Conservation (phyloP, 2,888 invertebrate species). For the Protophormia terraenovae region DNA sequence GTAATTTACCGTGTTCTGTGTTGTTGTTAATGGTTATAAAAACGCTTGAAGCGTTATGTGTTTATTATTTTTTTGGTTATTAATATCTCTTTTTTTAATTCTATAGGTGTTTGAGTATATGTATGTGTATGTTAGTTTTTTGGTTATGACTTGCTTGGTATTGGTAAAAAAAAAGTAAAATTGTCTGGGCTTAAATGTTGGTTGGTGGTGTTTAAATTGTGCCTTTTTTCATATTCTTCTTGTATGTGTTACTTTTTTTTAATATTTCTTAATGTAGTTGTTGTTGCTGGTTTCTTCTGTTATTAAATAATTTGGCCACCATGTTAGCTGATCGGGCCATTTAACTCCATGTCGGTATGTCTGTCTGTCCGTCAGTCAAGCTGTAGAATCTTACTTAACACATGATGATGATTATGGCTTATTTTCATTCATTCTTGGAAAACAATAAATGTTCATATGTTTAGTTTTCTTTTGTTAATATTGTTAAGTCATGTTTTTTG, state of each 20-base stretch:
- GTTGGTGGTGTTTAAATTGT: slow-evolving; percentile 58
- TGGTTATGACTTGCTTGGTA: slow-evolving; percentile 3
- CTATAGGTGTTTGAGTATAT: not conserved
- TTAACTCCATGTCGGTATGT: slow-evolving; percentile 70
- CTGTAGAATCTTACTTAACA: slow-evolving; percentile 32
- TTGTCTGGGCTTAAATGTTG: slow-evolving; percentile 21
- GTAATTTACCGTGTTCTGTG: slow-evolving; percentile 58
- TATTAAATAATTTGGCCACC: slow-evolving; percentile 73
- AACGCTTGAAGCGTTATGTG: slow-evolving; percentile 71
- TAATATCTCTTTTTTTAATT: slow-evolving; percentile 59
- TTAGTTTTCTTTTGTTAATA: slow-evolving; percentile 23
- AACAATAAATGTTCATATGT: slow-evolving; percentile 60
- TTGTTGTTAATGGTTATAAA: slow-evolving; percentile 69
- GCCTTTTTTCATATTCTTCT: slow-evolving; percentile 16
- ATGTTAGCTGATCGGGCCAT: slow-evolving; percentile 73
- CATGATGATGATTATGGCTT: slow-evolving; percentile 76
- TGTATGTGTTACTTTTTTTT: slow-evolving; percentile 40
- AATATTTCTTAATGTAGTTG: not conserved
- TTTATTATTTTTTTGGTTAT: slow-evolving; percentile 65
- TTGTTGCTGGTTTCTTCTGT: slow-evolving; percentile 13
- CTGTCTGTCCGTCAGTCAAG: slow-evolving; percentile 59
- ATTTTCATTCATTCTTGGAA: slow-evolving; percentile 76
- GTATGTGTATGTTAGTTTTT: not conserved
- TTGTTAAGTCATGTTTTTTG: slow-evolving; percentile 59
- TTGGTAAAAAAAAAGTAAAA: slow-evolving; percentile 29